A percentile compares a stretch with the other conserved stretches of the same genome.
These are phyloP conservation scores for Drosophila teissieri DNA, from an alignment of 1,140 invertebrate genomes.

Conservation along the genomic window DNA sequence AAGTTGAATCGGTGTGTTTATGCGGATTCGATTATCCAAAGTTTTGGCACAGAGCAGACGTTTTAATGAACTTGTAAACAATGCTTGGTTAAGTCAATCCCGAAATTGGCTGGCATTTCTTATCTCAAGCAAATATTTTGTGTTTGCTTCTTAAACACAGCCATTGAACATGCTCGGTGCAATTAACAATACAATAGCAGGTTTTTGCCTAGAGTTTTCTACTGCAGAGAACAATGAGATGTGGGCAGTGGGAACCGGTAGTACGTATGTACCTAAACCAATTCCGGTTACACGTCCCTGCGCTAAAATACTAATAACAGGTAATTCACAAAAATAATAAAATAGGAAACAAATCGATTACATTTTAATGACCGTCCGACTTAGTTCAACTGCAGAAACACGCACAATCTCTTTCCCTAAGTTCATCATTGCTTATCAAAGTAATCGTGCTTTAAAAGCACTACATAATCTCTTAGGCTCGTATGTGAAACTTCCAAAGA, in stretches of 20 bases:
- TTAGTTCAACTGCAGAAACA: slow-evolving; percentile 1
- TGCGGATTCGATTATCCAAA: slow-evolving; percentile 9
- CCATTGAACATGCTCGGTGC: background rate
- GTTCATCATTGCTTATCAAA: background rate
- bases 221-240: slow-evolving; percentile 28
- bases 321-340: background rate
- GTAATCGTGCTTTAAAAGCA: background rate
- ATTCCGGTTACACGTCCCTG: slow-evolving; percentile 6
- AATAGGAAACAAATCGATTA: slow-evolving; percentile 10
- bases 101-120: slow-evolving; percentile 10
- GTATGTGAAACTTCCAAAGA: slow-evolving; percentile 12
- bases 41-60: slow-evolving; percentile 10
- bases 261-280: background rate
- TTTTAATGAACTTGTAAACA: slow-evolving; percentile 37
- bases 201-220: background rate
- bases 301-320: slow-evolving; percentile 15
- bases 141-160: slow-evolving; percentile 20
- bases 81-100: slow-evolving; percentile 14
- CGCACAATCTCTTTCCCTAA: background rate
- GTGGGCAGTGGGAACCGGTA: slow-evolving; percentile 26
- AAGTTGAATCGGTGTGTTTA: slow-evolving; percentile 11
- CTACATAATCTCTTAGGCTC: slow-evolving; percentile 12
- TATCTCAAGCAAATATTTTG: slow-evolving; percentile 28
- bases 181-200: slow-evolving; percentile 35
- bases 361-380: background rate